A percentile compares a stretch with the other conserved stretches of the same genome.
These are phyloP conservation scores for Yponomeuta cagnagella DNA, from an alignment of 2,888 invertebrate species.

Conservation along the genomic window DNA sequence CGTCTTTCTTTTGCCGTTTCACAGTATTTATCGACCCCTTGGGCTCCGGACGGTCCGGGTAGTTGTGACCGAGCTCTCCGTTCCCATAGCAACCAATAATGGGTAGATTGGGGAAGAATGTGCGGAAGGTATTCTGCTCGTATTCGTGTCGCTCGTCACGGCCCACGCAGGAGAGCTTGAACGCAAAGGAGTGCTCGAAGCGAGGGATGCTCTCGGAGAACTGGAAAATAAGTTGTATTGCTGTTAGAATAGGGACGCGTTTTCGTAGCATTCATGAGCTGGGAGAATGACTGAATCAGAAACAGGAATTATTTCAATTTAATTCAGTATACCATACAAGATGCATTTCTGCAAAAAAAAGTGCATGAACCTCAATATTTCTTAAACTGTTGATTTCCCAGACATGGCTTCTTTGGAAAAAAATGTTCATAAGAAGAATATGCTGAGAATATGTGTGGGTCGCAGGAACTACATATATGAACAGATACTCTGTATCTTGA, in stretches of 20 bases:
- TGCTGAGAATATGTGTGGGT: too few relatives aligned
- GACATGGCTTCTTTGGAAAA: too few relatives aligned
- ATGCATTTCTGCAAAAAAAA: too few relatives aligned
- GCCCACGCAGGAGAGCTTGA: conserved; percentile 65
- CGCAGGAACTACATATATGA: too few relatives aligned
- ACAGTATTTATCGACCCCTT: conserved; percentile 22
- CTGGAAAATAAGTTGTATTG: conserved; percentile 34
- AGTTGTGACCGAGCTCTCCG: conserved; percentile 59
- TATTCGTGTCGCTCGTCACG: conserved; percentile 52
- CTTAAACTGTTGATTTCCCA: too few relatives aligned
- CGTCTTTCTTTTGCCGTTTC: conserved; percentile 35
- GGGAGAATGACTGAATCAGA: not conserved
- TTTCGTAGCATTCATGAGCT: not conserved
- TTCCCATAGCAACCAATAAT: conserved; percentile 64
- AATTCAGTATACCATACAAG: too few relatives aligned
- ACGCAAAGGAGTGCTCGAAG: conserved; percentile 53
- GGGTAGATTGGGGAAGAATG: conserved; percentile 53
- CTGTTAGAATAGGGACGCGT: not conserved
- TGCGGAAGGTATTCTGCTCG: conserved; percentile 55
- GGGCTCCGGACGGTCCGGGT: conserved; percentile 33
- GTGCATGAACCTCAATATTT: too few relatives aligned
- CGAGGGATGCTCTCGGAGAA: conserved; percentile 56
- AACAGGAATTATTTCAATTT: too few relatives aligned
- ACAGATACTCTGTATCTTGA: too few relatives aligned
- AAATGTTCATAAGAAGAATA: too few relatives aligned